These are phyloP conservation scores for Ceratosolen solmsi DNA, from an alignment of 1,140 invertebrate genomes.

Conservation along the genomic window DNA sequence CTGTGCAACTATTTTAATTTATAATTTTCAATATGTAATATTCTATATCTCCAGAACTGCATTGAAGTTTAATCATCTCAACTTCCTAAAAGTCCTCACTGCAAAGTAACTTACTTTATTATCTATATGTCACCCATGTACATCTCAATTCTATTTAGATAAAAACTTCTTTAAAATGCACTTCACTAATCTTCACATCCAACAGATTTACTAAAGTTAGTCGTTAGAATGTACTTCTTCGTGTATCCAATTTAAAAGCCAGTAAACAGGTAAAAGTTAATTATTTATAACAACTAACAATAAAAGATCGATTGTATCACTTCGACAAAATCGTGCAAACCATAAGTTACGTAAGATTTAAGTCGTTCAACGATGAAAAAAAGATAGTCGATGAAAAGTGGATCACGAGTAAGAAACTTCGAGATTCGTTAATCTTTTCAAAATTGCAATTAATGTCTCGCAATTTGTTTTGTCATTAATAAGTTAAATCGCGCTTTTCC, in stretches of 20 bases:
- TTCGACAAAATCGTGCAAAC: not conserved
- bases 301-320: not conserved
- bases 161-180: too few relatives aligned
- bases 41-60: not conserved
- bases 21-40: not conserved
- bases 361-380: not conserved
- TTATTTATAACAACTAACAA: too few relatives aligned
- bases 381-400: not conserved
- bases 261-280: too few relatives aligned
- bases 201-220: too few relatives aligned
- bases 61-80: not conserved
- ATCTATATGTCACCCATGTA: not conserved
- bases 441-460: slow-evolving; percentile 37
- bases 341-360: not conserved
- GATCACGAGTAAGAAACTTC: slow-evolving; percentile 16
- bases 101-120: not conserved
- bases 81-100: not conserved
- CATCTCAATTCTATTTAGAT: not conserved
- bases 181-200: too few relatives aligned
- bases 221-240: too few relatives aligned
- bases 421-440: slow-evolving; percentile 14
- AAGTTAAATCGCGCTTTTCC: slow-evolving; percentile 31
- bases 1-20: not conserved
- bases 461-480: slow-evolving; percentile 28
- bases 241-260: too few relatives aligned